These are phyloP conservation scores for Astatoreochromis straeleni DNA, from an alignment of 2,113 vertebrate species.

Conservation along the genomic window DNA sequence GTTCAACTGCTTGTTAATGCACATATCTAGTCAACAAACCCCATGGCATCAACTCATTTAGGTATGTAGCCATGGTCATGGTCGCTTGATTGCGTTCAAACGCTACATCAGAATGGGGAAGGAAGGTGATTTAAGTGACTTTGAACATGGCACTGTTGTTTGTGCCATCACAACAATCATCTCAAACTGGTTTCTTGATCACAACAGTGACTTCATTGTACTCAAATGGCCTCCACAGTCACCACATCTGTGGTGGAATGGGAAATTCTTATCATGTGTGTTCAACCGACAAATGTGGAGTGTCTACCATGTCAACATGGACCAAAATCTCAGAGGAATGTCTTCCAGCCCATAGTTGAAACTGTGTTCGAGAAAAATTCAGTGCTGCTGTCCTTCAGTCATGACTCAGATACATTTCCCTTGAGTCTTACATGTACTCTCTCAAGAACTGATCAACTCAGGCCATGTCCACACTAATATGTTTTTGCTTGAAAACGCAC, in stretches of 20 bases:
- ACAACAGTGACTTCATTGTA: background rate
- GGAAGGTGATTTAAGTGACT: background rate
- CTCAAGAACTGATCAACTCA: background rate
- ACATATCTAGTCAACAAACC: background rate
- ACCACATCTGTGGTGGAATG: background rate
- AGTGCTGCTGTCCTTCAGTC: background rate
- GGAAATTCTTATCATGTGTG: background rate
- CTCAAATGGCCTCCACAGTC: background rate
- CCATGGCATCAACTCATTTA: background rate
- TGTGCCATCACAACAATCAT: background rate
- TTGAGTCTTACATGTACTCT: background rate
- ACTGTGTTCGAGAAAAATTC: background rate
- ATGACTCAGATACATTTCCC: background rate
- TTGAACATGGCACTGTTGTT: background rate
- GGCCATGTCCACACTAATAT: background rate
- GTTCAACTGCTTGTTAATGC: background rate
- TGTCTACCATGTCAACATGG: background rate
- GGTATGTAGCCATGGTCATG: background rate
- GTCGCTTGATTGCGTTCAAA: accelerated
- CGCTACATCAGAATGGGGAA: background rate
- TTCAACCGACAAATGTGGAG: background rate
- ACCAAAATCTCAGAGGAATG: background rate
- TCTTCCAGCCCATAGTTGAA: background rate
- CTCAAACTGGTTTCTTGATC: background rate
- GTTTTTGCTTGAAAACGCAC: background rate